Percentiles rank a stretch among this genome's conserved stretches.
These are phyloP conservation scores for Coregonus sp. DNA, from an alignment of 2,797 vertebrate species.

Conservation along the genomic window DNA sequence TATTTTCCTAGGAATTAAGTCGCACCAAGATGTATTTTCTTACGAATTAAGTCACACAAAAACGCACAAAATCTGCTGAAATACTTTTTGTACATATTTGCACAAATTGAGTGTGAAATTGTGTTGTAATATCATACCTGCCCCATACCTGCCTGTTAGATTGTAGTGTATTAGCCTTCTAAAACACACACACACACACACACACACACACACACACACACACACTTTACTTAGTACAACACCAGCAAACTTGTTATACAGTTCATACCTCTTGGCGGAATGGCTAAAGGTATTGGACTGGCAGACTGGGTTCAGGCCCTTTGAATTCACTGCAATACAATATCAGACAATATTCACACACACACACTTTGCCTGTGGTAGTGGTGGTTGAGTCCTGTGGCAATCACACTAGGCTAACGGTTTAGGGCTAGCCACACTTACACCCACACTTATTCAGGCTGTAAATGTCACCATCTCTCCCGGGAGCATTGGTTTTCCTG, in stretches of 20 bases:
- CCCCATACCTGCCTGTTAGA: constrained; percentile 36
- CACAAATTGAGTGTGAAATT: too few relatives aligned
- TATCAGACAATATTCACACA: constrained; percentile 6
- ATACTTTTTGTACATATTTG: too few relatives aligned
- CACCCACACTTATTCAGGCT: constrained; percentile 34
- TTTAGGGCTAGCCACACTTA: constrained; percentile 59
- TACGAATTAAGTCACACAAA: too few relatives aligned
- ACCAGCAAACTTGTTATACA: not conserved
- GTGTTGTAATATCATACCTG: constrained; percentile 43
- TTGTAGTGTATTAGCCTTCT: constrained; percentile 2
- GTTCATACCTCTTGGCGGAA: too few relatives aligned
- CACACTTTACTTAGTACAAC: not conserved
- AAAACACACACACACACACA: constrained; percentile 19
- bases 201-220: constrained; percentile 2
- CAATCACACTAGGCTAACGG: constrained; percentile 72
- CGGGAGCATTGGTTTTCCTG: constrained; percentile 64
- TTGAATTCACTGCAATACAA: constrained; percentile 6
- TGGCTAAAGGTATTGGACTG: constrained; percentile 11
- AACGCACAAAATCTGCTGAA: too few relatives aligned
- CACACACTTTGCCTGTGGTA: constrained; percentile 61
- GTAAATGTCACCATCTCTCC: constrained; percentile 68
- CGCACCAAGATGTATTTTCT: too few relatives aligned
- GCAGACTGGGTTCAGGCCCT: constrained; percentile 34
- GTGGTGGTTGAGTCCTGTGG: constrained; percentile 65
- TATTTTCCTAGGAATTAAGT: too few relatives aligned